Base-by-base conservation (phyloP, 2,888 invertebrate genomes). In the Pseudanteris insignis region DNA sequence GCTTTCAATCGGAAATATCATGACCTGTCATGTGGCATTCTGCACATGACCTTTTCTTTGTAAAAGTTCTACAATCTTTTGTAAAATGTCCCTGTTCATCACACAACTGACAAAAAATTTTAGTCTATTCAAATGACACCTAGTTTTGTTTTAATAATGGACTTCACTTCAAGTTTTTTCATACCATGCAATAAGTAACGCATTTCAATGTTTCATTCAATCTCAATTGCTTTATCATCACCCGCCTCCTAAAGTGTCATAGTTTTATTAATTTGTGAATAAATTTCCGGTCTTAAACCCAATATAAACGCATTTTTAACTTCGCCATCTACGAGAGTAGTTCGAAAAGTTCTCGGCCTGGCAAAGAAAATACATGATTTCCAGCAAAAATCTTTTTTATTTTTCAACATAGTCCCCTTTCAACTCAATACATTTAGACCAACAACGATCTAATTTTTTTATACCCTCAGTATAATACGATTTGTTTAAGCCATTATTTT, bases 91-190 rank as follows among this genome's bases (percentile, higher is more conserved):
- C 53, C 2, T 1, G 1, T 18, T 30, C 25, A 1, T 18, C 1
- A 24, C 44, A 53, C 1, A 36, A 4, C 11, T 53, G 51, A 28
- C 51, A 51, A 25, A 11, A 15, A 25, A 14, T 8, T 12, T 12
- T 25, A 1, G 1, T 2, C 2, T 14, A 6, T 6, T 8, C 11
- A 1, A 2, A 26, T 11, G 2, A 2, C 1, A 13, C n/a, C 1
- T 25, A n/a, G 1, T 1, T 1, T 11, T 29, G 28, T 10, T 2
- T 12, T 3, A 48, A 9, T 15, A 21, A 9, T 5, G 38, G 14
- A 21, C 48, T 6, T 3, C 5, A 15, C 36, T 34, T 4, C 1
- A 1, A 40, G 4, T 4, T n/a, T 8, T 25, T 50, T 7, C 4
- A 34, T 9, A 2, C 18, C 21, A 2, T 21, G 18, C 8, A 48